Conservation (phyloP, 2,797 vertebrate genomes). For the Florisuga fusca region DNA sequence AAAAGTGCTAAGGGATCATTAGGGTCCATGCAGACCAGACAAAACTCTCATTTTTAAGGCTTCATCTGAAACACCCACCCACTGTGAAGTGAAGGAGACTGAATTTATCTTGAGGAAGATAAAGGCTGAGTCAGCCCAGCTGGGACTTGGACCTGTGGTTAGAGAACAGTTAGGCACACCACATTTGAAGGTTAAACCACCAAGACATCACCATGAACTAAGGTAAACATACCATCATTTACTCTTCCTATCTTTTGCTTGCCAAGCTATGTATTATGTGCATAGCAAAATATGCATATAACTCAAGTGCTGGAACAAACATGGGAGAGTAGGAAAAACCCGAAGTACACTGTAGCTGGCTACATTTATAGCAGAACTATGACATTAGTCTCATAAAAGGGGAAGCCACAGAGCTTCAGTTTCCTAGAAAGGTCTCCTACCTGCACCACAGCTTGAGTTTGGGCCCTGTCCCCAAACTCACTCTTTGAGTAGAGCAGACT, state of each 20-base stretch:
- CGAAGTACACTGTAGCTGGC: neutral
- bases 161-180: slow-evolving; percentile 51
- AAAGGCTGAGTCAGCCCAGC: slow-evolving; percentile 69
- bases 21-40: slow-evolving; percentile 34
- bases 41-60: slow-evolving; percentile 43
- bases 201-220: slow-evolving; percentile 54
- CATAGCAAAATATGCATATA: slow-evolving; percentile 39
- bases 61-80: slow-evolving; percentile 61
- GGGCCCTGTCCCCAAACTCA: neutral
- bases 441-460: neutral
- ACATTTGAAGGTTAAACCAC: slow-evolving; percentile 63
- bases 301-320: slow-evolving; percentile 32
- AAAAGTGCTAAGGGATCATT: slow-evolving; percentile 53
- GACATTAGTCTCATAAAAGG: neutral
- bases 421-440: neutral
- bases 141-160: slow-evolving; percentile 41
- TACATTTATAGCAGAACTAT: neutral
- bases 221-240: slow-evolving; percentile 62
- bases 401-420: neutral
- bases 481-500: neutral
- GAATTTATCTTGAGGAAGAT: slow-evolving; percentile 65
- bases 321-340: neutral
- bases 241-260: slow-evolving; percentile 57
- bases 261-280: slow-evolving; percentile 50
- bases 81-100: slow-evolving; percentile 40